phyloP scores from a whole-genome alignment of 2,113 vertebrate genomes.

The Seriola quinqueradiata region DNA sequence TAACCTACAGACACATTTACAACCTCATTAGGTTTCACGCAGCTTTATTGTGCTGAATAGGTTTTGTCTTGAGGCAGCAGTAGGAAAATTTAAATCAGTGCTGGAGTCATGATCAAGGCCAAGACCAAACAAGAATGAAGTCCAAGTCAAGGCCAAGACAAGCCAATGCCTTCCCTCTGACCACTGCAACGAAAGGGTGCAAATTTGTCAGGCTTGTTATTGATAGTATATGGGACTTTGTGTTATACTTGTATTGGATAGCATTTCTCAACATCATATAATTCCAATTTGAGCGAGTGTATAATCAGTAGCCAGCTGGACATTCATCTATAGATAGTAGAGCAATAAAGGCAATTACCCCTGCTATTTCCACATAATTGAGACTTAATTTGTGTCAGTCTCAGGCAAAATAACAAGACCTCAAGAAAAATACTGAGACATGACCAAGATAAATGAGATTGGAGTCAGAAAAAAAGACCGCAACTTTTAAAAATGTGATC shows the following conservation, averaged over 20 bases:
- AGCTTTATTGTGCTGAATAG: not conserved
- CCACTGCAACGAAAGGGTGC: slow-evolving; percentile 25
- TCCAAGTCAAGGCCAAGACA: slow-evolving; percentile 20
- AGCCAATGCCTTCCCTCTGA: slow-evolving; percentile 10
- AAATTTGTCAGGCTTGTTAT: slow-evolving; percentile 52
- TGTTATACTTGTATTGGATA: slow-evolving; percentile 48
- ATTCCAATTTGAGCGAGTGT: slow-evolving; percentile 33
- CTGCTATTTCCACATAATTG: slow-evolving; percentile 65
- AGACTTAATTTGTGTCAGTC: slow-evolving; percentile 63
- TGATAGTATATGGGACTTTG: slow-evolving; percentile 33
- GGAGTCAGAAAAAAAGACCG: slow-evolving; percentile 49
- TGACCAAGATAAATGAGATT: slow-evolving; percentile 61
- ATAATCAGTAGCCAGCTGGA: slow-evolving; percentile 58
- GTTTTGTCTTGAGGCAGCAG: slow-evolving; percentile 27
- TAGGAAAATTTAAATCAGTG: slow-evolving; percentile 49
- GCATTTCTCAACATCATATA: slow-evolving; percentile 40
- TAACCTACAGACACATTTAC: slow-evolving; percentile 16
- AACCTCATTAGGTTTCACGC: not conserved
- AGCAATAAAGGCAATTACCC: slow-evolving; percentile 55
- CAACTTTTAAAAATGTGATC: slow-evolving; percentile 33
- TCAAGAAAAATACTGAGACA: slow-evolving; percentile 62
- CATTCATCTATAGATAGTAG: slow-evolving; percentile 51
- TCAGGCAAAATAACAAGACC: slow-evolving; percentile 58
- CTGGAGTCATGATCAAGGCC: slow-evolving; percentile 8
- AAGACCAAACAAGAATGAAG: slow-evolving; percentile 17